Conservation (phyloP, 2,888 invertebrate species). For the Monoplex corrugatus region DNA sequence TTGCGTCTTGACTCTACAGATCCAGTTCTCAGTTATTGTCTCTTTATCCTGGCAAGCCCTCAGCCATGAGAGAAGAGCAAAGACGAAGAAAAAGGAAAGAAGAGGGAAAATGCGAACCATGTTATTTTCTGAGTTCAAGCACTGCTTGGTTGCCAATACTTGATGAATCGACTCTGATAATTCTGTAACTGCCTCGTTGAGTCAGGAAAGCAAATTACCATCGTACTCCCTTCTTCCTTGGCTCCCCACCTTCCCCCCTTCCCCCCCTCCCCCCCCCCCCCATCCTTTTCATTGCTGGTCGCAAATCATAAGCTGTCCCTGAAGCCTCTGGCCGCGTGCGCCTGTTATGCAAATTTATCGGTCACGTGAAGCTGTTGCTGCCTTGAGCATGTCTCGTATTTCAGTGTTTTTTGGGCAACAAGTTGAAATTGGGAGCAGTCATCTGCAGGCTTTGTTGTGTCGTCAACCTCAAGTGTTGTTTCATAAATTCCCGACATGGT, state of each 20-base stretch:
- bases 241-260: background rate
- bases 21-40: background rate
- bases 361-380: conserved; percentile 16
- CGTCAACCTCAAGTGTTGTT: background rate
- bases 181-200: background rate
- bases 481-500: background rate
- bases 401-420: background rate
- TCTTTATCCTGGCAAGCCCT: background rate
- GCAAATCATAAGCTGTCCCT: background rate
- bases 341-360: conserved; percentile 11
- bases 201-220: conserved; percentile 19
- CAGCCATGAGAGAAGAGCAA: background rate
- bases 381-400: background rate
- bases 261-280: background rate
- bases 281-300: background rate
- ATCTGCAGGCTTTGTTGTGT: conserved; percentile 7
- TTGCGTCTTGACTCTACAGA: background rate
- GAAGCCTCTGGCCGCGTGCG: background rate
- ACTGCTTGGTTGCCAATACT: background rate
- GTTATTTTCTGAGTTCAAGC: background rate
- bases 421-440: conserved; percentile 16
- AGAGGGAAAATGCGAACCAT: background rate
- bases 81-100: background rate
- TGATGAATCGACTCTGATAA: background rate
- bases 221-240: background rate